Evolutionary conservation across 1,140 invertebrate genomes (phyloP).

Genomic region (Calliphora vicina): DNA sequence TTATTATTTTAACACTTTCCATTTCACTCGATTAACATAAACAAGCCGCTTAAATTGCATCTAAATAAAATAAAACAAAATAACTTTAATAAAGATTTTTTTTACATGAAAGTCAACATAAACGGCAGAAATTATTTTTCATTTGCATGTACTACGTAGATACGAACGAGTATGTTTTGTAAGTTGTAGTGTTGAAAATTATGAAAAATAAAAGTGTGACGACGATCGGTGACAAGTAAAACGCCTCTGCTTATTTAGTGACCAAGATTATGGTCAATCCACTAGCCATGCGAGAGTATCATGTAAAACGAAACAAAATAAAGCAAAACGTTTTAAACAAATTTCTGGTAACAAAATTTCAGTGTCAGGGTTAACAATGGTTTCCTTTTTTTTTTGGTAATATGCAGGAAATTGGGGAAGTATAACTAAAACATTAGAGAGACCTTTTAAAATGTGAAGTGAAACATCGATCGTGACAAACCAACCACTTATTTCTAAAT

Average conservation of each 20-base stretch:
- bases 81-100: too few relatives aligned
- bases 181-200: not conserved
- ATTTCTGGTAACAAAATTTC: not conserved
- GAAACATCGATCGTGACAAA: too few relatives aligned
- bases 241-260: constrained; percentile 12
- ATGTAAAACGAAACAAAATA: too few relatives aligned
- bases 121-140: not conserved
- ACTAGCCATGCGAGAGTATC: not conserved
- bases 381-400: not conserved
- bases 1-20: constrained; percentile 23
- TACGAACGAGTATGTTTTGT: not conserved
- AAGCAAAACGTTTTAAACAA: not conserved
- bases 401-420: not conserved
- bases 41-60: constrained; percentile 10
- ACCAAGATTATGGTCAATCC: not conserved
- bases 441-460: too few relatives aligned
- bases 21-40: constrained; percentile 32
- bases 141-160: not conserved
- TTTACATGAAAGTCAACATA: not conserved
- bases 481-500: too few relatives aligned
- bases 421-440: not conserved
- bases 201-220: not conserved
- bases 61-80: not conserved
- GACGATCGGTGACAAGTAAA: constrained; percentile 15
- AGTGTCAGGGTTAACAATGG: not conserved